Evolutionary conservation across 2,797 vertebrate genomes (phyloP), one percentile per base, ranked within the genome.

Genomic region (Channallabes apus): DNA sequence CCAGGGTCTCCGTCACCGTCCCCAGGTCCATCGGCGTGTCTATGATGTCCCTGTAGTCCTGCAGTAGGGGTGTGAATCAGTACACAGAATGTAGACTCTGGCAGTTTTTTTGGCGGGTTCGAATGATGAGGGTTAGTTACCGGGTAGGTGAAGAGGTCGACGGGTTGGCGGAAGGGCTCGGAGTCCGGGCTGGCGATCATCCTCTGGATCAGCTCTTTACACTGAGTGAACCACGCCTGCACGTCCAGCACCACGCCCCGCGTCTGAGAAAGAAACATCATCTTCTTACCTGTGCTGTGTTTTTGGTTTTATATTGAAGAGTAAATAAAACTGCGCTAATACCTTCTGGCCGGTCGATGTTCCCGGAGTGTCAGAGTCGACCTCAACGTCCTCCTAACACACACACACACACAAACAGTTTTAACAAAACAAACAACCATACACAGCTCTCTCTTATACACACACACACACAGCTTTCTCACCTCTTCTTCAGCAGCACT

Each of bases 11-110:
- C 54, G 96, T 97, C 92, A 99, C 97, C 27, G 97, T 98, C 78
- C 96, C 95, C 92, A 99, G 96, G 92, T 99, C 98, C 98, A 99
- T 97, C 46, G 97, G 98, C 67, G 96, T 98, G 91, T 98, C 97
- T n/a, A 97, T 97, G 88, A 97, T 97, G 91, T 98, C 96, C 73
- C 97, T 94, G 88, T 97, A 97, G 94, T 99, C 98, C 98, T 99
- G 87, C n/a, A n/a, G n/a, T n/a, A n/a, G 1, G 14, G 27, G 65
- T 29, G 9, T 35, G 3, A 32, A 32, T 67, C 29, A 17, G 5
- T 32, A 67, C 15, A 11, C 29, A 5, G 0, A 22, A 61, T 18
- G 20, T 8, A 29, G 41, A 9, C 41, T 8, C 41, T 9, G 41
- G 41, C 8, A 46, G 41, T 46, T 46, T 11, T 1, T 46, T 46